Evolutionary conservation across 2,113 vertebrate genomes (phyloP).

Genomic region (Loxodonta africana): DNA sequence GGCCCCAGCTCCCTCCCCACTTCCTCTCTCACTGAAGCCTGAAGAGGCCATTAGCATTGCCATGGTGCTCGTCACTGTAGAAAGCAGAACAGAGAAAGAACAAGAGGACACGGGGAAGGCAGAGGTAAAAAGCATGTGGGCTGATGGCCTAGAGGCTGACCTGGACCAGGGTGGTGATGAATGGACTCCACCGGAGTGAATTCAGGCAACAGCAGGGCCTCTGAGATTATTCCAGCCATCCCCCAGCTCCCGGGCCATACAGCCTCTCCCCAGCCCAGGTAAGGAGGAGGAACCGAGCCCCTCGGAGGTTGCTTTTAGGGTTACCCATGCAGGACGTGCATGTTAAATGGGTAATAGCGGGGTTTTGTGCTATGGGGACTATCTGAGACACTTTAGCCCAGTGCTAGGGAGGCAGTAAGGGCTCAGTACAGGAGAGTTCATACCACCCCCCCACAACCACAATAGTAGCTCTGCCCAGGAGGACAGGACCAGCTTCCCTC

Average conservation of each 20-base stretch:
- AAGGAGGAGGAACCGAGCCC: neutral
- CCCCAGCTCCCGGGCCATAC: neutral
- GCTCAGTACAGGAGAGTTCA: neutral
- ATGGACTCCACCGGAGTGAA: neutral
- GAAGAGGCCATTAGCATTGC: neutral
- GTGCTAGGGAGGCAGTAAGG: neutral
- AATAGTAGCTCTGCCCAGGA: neutral
- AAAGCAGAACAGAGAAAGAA: neutral
- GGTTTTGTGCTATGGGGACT: neutral
- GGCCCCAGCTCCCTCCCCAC: neutral
- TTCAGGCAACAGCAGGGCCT: neutral
- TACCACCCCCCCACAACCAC: neutral
- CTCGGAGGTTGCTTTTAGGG: neutral
- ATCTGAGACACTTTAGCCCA: neutral
- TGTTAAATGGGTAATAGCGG: neutral
- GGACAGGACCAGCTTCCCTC: accelerated
- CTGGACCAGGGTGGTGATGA: accelerated
- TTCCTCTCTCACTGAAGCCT: neutral
- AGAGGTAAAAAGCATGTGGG: neutral
- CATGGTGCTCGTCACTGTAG: neutral
- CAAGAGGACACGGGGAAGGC: neutral
- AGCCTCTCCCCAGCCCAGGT: neutral
- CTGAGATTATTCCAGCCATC: neutral
- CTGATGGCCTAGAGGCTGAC: too few relatives aligned
- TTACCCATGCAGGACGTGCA: accelerated